Base-by-base conservation (phyloP, 2,113 vertebrate genomes). In the Zootoca vivipara region DNA sequence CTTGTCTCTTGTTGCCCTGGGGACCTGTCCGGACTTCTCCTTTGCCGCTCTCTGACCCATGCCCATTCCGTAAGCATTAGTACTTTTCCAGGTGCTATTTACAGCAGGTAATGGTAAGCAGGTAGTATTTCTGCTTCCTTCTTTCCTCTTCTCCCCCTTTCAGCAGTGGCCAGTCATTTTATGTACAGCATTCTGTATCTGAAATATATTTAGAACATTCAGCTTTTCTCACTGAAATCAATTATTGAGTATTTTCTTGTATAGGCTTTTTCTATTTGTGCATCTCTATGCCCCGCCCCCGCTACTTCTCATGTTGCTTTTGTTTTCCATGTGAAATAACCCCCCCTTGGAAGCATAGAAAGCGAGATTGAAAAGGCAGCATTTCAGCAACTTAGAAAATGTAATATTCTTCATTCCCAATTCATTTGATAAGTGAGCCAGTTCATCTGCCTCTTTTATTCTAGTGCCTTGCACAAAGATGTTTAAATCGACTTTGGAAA, bases 351-450 rank as follows among this genome's bases (percentile, higher is more conserved):
- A 85, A 91, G 74, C 58, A 40, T n/a, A 65, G 16, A 33, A 40
- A 65, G 52, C 58, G 42, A 74, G 84, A 83, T 88, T 52, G 85
- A 89, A 87, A 84, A 67, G 80, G 62, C 72, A 78, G 81, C 6
- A 9, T 92, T 94, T 86, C 30, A 81, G 28, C 89, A 33, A 46
- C 85, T 74, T 88, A 87, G 87, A 85, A 88, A 70, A 70, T n/a
- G 15, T 78, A 28, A 35, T 26, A 1, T 67, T 80, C 88, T 87
- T 78, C 62, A 62, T 56, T 93, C 86, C 22, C 86, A 3, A 9
- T 88, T 28, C 84, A 35, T 78, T 86, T 91, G 85, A 90, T 85
- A 85, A 82, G 30, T 52, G 65, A 90, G n/a, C 74, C 52, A 20
- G 0, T 73, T 92, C 77, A 80, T 93, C 46, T 72, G 16, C 89